Conservation (phyloP, 2,113 vertebrate species). For the Loxodonta africana region DNA sequence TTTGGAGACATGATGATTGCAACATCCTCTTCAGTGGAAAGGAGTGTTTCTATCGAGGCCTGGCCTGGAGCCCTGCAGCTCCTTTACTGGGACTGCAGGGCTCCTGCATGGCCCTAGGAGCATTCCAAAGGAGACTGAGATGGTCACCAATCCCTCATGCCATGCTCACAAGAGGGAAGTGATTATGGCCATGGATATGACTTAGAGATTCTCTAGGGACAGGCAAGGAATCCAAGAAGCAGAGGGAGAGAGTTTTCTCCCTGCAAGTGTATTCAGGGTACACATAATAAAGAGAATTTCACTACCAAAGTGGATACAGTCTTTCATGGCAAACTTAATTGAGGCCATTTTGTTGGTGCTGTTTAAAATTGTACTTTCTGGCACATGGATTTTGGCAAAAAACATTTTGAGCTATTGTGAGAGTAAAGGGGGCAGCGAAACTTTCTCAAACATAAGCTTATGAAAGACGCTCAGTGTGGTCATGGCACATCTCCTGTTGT, state of each 20-base stretch:
- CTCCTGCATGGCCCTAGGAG: neutral
- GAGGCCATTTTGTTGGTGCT: neutral
- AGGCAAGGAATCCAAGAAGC: conserved; percentile 32
- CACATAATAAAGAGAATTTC: conserved; percentile 12
- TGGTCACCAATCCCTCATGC: neutral
- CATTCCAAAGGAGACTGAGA: neutral
- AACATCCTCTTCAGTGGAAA: neutral
- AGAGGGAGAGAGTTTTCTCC: neutral
- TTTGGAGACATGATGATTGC: neutral
- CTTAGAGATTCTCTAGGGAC: conserved; percentile 15
- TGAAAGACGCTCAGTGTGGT: conserved; percentile 10
- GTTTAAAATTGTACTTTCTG: conserved; percentile 36
- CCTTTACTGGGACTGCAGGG: neutral
- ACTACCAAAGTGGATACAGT: conserved; percentile 40
- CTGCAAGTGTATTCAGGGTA: neutral
- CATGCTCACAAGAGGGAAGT: neutral
- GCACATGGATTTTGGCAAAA: conserved; percentile 33
- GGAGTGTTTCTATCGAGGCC: neutral
- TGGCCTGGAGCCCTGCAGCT: neutral
- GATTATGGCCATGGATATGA: neutral
- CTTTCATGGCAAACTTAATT: neutral
- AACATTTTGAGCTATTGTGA: conserved; percentile 45
- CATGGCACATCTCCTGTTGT: neutral
- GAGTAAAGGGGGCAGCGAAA: conserved; percentile 3
- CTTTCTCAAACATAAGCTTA: conserved; percentile 5